Base-by-base conservation (phyloP, 2,797 vertebrate species). In the Amblyopsis hoosieri region DNA sequence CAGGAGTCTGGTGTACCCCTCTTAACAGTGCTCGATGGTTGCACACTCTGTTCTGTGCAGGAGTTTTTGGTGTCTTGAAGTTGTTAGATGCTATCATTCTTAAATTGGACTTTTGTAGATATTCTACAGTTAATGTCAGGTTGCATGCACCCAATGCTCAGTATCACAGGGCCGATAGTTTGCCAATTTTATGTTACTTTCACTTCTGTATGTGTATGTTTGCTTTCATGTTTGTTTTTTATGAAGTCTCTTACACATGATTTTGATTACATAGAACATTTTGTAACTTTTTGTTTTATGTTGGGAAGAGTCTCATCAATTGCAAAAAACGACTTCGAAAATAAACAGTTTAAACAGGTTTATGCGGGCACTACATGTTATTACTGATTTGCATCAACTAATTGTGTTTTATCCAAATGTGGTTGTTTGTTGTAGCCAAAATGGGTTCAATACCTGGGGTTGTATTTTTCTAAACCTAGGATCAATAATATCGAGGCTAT, bases 161-260 rank as follows among this genome's bases (percentile, higher is more conserved):
- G 80, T 90, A 87, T 87, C 89, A 92, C 90, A 87, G 90, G 90
- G 89, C 92, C 85, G 87, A 81, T 92, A 91, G 85, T 88, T 90
- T 92, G 91, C 91, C 91, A 91, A 92, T 88, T 91, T 89, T 92
- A 88, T 91, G 90, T 92, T 92, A 87, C 88, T 85, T 89, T 91
- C 89, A 90, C 88, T 87, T 89, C 88, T 88, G 83, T 85, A 87
- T 77, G 86, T 90, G 79, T 89, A 89, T 89, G 85, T 90, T 87
- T 89, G 85, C 90, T 84, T 87, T 88, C 86, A 89, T 91, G 85
- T 91, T 90, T 91, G 86, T 88, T 89, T 92, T 93, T 91, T 90
- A 90, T 91, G 76, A 90, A 87, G 85, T 85, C 90, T 92, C 90
- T 91, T 91, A 92, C 89, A 88, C 87, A 87, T 91, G 81, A 87